A percentile compares a stretch with the other conserved stretches of the same genome.
These are phyloP conservation scores for Metallyticus violacea DNA, from an alignment of 2,888 invertebrate genomes.

Conservation along the genomic window DNA sequence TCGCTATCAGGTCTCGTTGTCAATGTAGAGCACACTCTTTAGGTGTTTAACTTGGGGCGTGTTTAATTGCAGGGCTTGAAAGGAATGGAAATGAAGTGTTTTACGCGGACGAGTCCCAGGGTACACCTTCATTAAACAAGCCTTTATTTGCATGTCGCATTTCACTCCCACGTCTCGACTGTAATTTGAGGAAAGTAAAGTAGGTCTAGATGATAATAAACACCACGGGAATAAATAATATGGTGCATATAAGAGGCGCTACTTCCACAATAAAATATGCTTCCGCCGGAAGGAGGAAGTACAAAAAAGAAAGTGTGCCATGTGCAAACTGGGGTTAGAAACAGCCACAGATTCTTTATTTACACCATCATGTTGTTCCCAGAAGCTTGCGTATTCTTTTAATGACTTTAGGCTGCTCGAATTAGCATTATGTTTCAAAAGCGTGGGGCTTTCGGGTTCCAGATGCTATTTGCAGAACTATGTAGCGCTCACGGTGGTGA, in stretches of 20 bases:
- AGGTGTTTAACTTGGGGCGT: neutral
- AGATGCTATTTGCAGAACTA: no score
- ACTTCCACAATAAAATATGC: neutral
- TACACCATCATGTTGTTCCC: neutral
- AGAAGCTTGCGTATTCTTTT: neutral
- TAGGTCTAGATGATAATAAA: neutral
- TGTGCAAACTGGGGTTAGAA: neutral
- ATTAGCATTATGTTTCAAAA: neutral
- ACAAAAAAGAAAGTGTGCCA: neutral
- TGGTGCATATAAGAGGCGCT: neutral
- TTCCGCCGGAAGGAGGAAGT: neutral
- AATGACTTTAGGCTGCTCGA: no score
- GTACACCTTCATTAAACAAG: neutral
- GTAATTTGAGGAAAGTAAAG: neutral
- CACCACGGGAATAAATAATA: neutral
- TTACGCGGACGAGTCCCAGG: no score
- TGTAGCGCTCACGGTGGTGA: no score
- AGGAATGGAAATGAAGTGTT: neutral
- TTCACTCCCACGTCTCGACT: neutral
- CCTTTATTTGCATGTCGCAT: neutral
- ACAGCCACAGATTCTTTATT: no score
- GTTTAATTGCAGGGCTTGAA: neutral
- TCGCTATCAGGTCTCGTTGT: neutral
- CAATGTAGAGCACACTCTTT: neutral
- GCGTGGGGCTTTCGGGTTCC: neutral